Evolutionary conservation across 2,797 vertebrate genomes (phyloP).

Genomic region (Darevskia nairensis): DNA sequence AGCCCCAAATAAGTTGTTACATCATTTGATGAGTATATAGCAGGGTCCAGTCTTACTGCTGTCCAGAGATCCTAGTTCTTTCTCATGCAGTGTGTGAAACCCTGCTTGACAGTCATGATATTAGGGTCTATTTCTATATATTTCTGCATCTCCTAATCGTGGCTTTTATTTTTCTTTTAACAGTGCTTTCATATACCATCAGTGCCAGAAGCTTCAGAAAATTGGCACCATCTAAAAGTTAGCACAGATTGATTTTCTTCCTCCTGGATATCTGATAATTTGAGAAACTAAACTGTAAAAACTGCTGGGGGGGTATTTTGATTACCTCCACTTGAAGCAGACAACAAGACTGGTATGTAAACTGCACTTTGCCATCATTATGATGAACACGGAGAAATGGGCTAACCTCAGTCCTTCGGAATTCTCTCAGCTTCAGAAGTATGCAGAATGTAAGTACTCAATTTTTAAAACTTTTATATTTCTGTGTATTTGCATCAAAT

Average conservation of each 20-base stretch:
- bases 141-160: constrained; percentile 27
- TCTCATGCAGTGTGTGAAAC: background rate
- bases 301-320: constrained; percentile 51
- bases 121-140: no score
- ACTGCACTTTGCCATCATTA: constrained; percentile 71
- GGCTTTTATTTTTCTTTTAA: constrained; percentile 59
- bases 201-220: constrained; percentile 41
- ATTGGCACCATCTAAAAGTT: constrained; percentile 33
- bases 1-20: no score
- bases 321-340: constrained; percentile 35
- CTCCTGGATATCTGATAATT: constrained; percentile 38
- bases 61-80: background rate
- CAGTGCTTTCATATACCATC: constrained; percentile 61
- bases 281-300: constrained; percentile 56
- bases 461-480: constrained; percentile 1
- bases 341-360: constrained; percentile 74
- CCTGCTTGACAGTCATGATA: background rate
- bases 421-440: constrained; percentile 95
- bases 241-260: constrained; percentile 30
- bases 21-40: background rate
- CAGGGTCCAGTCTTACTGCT: background rate
- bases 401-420: constrained; percentile 94
- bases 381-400: constrained; percentile 92
- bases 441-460: constrained; percentile 91
- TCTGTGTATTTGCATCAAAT: constrained; percentile 14